Evolutionary conservation across 2,797 vertebrate species (phyloP), one percentile per base, ranked within the genome.

Genomic region (Syncerus caffer): DNA sequence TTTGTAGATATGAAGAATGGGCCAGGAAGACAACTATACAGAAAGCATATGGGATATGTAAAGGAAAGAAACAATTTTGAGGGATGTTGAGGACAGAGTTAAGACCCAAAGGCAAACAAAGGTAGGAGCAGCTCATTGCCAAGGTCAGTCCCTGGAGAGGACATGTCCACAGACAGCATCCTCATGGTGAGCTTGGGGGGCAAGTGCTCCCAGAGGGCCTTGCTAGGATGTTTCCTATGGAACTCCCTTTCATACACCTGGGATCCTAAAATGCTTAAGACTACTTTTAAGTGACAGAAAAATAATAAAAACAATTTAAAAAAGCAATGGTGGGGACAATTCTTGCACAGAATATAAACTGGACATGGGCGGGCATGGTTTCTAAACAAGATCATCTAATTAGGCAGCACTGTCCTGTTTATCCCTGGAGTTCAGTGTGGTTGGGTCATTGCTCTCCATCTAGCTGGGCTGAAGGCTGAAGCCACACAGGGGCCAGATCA

Each of bases 111-210:
- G 25, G 47, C 9, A 60, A 29, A 27, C 71, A 47, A 4, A 84
- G 14, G 45, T 27, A 12, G 11, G 38, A 6, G 19, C 53, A 50
- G 6, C 15, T 57, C 11, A 6, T 25, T 42, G 1, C 14, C 16
- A n/a, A 16, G 12, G 31, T 57, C 82, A 34, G 0, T 60, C 31
- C 4, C 4, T 14, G 6, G 29, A n/a, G 42, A 57, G 74, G 10
- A 50, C 1, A 5, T 0, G 2, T 13, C 21, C 1, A 2, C 4
- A 3, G 31, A 19, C 6, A 19, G 19, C 5, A 38, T 9, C 34
- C 12, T 42, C 71, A 42, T 4, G 12, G 38, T 38, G 64, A 71
- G 21, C 11, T 14, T 13, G 38, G 6, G 38, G 11, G 23, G 21
- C 38, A 47, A 29, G 16, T 3, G 42, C 27, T 21, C 17, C 0